Evolutionary conservation across 2,797 vertebrate species (phyloP), one percentile per base, ranked within the genome.

Genomic region (Meda fulgida): DNA sequence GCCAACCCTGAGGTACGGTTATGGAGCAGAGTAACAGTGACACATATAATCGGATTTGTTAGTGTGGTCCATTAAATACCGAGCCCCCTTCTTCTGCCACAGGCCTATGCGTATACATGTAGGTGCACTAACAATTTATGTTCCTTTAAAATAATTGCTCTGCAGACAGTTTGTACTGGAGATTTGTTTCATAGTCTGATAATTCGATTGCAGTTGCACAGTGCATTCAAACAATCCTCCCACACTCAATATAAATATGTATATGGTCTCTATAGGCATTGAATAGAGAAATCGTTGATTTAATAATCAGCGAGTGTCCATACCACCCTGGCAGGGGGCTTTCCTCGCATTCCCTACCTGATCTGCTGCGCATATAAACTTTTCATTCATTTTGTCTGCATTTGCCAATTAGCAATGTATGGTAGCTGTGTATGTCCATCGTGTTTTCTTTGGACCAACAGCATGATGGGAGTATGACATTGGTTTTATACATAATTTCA

Each of bases 1-100:
- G 84, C 69, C 89, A 86, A 87, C 88, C 91, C 90, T 92, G 90
- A 93, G 92, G 92, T 93, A 94, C 92, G 92, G 94, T 94, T 92
- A 92, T 92, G 91, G 91, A 89, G 89, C 90, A 90, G 90, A 92
- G 89, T 90, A 91, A 86, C 89, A 89, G 81, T 88, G 91, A 93
- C 93, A 93, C 88, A 83, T 63, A 93, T 92, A 82, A 91, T 92
- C 91, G 86, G 31, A 85, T 92, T 83, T 80, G 91, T 92, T 90
- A 92, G 91, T 91, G 88, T 86, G 87, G 90, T 73, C 91, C 87
- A 92, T 94, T 94, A 91, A 94, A 93, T 91, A 87, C 88, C 84
- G 67, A 87, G 87, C 89, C 81, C 70, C 43, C 67, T 77, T 77
- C 89, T 89, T 87, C 81, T 89, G 88, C 76, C 46, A 34, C 34